Conservation (phyloP, 2,113 vertebrate species). For the Ceyx melanurus region DNA sequence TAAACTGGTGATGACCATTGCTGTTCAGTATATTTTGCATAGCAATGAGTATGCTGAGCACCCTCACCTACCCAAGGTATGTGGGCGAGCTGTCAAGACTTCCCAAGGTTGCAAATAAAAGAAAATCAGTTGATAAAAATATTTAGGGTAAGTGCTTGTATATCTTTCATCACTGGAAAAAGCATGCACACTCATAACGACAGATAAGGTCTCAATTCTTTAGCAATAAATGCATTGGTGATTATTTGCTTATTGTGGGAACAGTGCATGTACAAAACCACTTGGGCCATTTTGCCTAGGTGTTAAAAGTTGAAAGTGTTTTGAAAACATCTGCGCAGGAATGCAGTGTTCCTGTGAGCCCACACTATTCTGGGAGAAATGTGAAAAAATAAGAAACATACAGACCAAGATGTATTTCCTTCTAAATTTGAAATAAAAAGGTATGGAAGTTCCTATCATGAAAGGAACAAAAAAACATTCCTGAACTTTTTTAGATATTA, state of each 20-base stretch:
- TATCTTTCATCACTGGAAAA: neutral
- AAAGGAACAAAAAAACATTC: neutral
- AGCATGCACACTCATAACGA: neutral
- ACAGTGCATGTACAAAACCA: neutral
- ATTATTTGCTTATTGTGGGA: neutral
- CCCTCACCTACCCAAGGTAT: neutral
- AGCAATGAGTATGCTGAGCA: neutral
- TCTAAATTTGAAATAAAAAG: neutral
- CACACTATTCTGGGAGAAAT: neutral
- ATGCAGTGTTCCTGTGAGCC: neutral
- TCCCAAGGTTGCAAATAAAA: accelerated
- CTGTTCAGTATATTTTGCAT: neutral
- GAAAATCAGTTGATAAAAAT: neutral
- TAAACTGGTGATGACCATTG: neutral
- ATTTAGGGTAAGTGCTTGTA: neutral
- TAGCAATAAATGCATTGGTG: neutral
- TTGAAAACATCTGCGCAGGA: neutral
- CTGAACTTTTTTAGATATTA: neutral
- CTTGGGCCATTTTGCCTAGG: neutral
- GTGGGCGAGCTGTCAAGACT: accelerated
- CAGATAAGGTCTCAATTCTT: neutral
- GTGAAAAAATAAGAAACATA: neutral
- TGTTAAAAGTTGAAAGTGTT: neutral
- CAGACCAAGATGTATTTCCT: neutral
- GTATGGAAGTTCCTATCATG: neutral